A percentile compares a stretch with the other conserved stretches of the same genome.
Evolutionary conservation across 2,797 vertebrate species (phyloP).

Genomic region (Sarcophilus harrisii): DNA sequence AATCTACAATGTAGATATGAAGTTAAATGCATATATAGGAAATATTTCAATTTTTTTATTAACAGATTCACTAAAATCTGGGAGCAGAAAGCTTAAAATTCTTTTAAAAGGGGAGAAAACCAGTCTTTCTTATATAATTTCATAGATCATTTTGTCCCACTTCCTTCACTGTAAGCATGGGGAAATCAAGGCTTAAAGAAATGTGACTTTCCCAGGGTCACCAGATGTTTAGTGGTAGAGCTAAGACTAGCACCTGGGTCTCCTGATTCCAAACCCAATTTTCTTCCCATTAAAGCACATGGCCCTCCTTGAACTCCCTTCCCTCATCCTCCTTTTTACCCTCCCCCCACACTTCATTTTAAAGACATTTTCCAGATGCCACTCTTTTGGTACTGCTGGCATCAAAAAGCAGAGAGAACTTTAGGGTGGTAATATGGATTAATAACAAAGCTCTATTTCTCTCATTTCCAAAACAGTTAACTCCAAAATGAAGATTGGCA

Average conservation of each 20-base stretch:
- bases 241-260: neutral
- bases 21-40: neutral
- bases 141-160: neutral
- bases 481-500: constrained; percentile 73
- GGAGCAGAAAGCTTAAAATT: neutral
- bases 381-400: constrained; percentile 68
- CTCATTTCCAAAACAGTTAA: constrained; percentile 48
- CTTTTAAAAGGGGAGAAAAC: neutral
- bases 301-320: constrained; percentile 62
- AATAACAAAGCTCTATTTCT: constrained; percentile 55
- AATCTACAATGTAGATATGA: neutral
- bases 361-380: constrained; percentile 39
- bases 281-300: constrained; percentile 28
- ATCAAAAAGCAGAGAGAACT: constrained; percentile 65
- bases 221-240: neutral
- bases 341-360: neutral
- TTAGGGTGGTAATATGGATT: constrained; percentile 61
- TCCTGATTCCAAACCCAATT: neutral
- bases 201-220: neutral
- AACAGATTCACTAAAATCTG: neutral
- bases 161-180: neutral
- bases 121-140: neutral
- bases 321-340: constrained; percentile 47
- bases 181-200: neutral
- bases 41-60: neutral